These are phyloP conservation scores for Drosophila guanche DNA, from an alignment of 1,140 invertebrate species.

Conservation along the genomic window DNA sequence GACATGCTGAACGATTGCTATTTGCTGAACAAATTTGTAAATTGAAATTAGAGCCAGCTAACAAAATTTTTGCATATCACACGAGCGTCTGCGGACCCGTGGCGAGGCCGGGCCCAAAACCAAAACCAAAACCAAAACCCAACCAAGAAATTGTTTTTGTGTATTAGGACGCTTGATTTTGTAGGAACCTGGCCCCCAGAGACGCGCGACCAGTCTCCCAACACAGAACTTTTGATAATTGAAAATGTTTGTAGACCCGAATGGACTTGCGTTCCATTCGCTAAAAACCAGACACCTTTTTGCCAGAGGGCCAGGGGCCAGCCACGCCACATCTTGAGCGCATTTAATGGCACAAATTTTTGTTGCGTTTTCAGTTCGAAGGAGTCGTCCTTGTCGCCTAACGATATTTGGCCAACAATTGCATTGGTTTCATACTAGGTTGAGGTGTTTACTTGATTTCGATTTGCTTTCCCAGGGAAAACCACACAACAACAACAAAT, in stretches of 20 bases:
- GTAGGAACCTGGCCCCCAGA: slow-evolving; percentile 55
- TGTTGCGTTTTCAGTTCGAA: slow-evolving; percentile 26
- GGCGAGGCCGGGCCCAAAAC: slow-evolving; percentile 10
- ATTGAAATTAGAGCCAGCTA: slow-evolving; percentile 66
- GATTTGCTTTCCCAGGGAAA: slow-evolving; percentile 49
- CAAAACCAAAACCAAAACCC: slow-evolving; percentile 15
- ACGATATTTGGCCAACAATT: slow-evolving; percentile 71
- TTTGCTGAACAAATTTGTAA: slow-evolving; percentile 70
- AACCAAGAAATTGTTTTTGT: slow-evolving; percentile 45
- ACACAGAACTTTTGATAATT: slow-evolving; percentile 34
- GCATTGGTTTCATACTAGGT: slow-evolving; percentile 70
- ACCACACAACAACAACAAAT: slow-evolving; percentile 19
- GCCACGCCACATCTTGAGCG: slow-evolving; percentile 39
- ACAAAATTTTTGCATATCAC: background rate
- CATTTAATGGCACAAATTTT: slow-evolving; percentile 53
- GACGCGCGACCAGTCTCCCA: slow-evolving; percentile 19
- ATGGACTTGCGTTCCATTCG: slow-evolving; percentile 4
- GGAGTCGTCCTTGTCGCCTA: slow-evolving; percentile 41
- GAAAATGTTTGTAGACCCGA: slow-evolving; percentile 30
- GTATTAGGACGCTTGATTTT: slow-evolving; percentile 64
- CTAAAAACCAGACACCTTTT: slow-evolving; percentile 35
- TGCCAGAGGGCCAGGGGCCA: slow-evolving; percentile 8
- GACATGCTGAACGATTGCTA: slow-evolving; percentile 42
- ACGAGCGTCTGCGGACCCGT: slow-evolving; percentile 14
- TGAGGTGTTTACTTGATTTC: slow-evolving; percentile 52